Evolutionary conservation across 2,113 vertebrate genomes (phyloP), one percentile per base, ranked within the genome.

Genomic region (Nipponia nippon): DNA sequence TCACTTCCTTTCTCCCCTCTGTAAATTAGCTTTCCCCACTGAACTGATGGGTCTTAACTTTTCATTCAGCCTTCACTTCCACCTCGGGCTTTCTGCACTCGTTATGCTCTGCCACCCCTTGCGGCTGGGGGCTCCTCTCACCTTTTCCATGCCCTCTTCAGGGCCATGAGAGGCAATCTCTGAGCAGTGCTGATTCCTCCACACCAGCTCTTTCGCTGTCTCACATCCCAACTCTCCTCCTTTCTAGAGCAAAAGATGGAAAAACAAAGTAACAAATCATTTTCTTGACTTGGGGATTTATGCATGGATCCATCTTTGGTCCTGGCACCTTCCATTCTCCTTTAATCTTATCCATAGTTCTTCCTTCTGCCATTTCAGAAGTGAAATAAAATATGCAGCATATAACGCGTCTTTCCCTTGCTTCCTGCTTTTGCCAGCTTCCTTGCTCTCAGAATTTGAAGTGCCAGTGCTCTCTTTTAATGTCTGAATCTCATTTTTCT

Each of bases 271-370:
- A 58, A 83, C 5, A 62, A 79, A 92, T 66, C 7, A 62, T 66
- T 55, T 63, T 71, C 22, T 62, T 49, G 44, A 47, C 61, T 59
- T 46, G 8, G 13, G 3, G 0, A 9, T n/a, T 93, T 94, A 81
- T 2, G 1, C 36, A 25, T 9, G 8, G 42, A 56, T 18, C 30
- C 25, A 10, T 56, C 40, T 93, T 89, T 61, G 26, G 25, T 66
- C 38, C 23, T 92, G 46, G 46, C 42, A 78, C 32, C 7, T 85
- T 77, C 13, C 3, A 21, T 26, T 76, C n/a, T 93, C 34, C 16
- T 91, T 93, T 83, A 72, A 80, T 77, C 34, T 85, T 90, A 69
- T 23, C 38, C 14, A 49, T 44, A 93, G 14, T 26, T 77, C 40
- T 25, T 86, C 32, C 18, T 49, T n/a, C 36, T 58, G 29, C 38